Evolutionary conservation across 2,797 vertebrate genomes (phyloP).

Genomic region (Melanotaenia trifasciata): DNA sequence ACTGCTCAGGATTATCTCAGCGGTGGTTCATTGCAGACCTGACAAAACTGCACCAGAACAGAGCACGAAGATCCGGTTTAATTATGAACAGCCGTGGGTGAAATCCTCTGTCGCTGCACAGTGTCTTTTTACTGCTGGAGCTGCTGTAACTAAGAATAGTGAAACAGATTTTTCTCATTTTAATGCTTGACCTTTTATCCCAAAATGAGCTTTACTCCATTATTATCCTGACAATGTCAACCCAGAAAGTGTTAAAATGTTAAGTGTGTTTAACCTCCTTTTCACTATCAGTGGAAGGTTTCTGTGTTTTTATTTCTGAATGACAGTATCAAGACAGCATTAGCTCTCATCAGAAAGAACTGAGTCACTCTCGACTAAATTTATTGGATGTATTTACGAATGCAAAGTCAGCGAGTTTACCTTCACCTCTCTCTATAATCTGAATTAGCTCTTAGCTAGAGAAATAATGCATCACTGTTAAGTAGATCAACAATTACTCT

Average conservation of each 20-base stretch:
- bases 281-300: slow-evolving; percentile 11
- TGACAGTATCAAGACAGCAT: slow-evolving; percentile 13
- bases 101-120: slow-evolving; percentile 9
- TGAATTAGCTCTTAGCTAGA: slow-evolving; percentile 10
- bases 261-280: slow-evolving; percentile 14
- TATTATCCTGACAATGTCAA: slow-evolving; percentile 15
- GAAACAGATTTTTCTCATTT: slow-evolving; percentile 34
- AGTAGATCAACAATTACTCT: slow-evolving; percentile 42
- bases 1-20: not conserved
- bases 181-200: slow-evolving; percentile 58
- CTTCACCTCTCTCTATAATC: not conserved
- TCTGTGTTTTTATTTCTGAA: slow-evolving; percentile 4
- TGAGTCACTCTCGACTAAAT: slow-evolving; percentile 21
- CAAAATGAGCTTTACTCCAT: slow-evolving; percentile 30
- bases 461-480: slow-evolving; percentile 20
- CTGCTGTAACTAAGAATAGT: slow-evolving; percentile 22
- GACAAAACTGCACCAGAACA: not conserved
- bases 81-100: slow-evolving; percentile 18
- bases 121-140: slow-evolving; percentile 7
- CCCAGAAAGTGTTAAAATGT: not conserved
- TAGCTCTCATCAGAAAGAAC: not conserved
- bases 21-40: slow-evolving; percentile 4
- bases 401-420: slow-evolving; percentile 1
- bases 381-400: slow-evolving; percentile 3
- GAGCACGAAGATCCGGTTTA: slow-evolving; percentile 16